phyloP scores from a whole-genome alignment of 2,888 invertebrate species.

The Eurois occulta region DNA sequence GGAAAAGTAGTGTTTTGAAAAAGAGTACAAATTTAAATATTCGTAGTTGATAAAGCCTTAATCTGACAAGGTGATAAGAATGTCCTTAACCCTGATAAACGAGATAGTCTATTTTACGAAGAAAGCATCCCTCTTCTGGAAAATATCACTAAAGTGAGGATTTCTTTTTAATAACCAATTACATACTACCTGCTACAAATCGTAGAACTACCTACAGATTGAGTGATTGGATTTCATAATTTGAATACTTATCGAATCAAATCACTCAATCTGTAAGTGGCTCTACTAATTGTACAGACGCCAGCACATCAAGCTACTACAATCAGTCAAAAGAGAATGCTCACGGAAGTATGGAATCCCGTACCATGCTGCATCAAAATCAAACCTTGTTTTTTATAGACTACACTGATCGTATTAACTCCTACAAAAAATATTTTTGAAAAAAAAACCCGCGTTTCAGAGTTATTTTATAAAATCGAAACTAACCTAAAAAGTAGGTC shows the following conservation, averaged over 20 bases:
- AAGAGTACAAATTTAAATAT: conserved; percentile 2
- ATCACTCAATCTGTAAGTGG: neutral
- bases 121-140: neutral
- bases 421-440: too few relatives aligned
- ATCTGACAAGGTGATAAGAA: conserved; percentile 22
- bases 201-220: neutral
- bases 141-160: too few relatives aligned
- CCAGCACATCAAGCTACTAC: too few relatives aligned
- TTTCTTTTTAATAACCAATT: neutral
- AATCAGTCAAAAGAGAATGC: too few relatives aligned
- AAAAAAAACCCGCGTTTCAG: too few relatives aligned
- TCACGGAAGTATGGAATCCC: too few relatives aligned
- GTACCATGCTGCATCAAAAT: too few relatives aligned
- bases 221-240: neutral
- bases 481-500: too few relatives aligned
- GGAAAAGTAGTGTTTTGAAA: conserved; percentile 1
- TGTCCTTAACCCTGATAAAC: conserved; percentile 25
- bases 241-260: neutral
- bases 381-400: too few relatives aligned
- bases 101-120: neutral
- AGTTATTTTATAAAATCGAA: too few relatives aligned
- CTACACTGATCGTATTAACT: too few relatives aligned
- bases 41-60: conserved; percentile 17
- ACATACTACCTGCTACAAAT: neutral
- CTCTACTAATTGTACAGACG: too few relatives aligned